Base-by-base conservation (phyloP, 2,797 vertebrate species). In the Microctenopoma stevenorrisi region DNA sequence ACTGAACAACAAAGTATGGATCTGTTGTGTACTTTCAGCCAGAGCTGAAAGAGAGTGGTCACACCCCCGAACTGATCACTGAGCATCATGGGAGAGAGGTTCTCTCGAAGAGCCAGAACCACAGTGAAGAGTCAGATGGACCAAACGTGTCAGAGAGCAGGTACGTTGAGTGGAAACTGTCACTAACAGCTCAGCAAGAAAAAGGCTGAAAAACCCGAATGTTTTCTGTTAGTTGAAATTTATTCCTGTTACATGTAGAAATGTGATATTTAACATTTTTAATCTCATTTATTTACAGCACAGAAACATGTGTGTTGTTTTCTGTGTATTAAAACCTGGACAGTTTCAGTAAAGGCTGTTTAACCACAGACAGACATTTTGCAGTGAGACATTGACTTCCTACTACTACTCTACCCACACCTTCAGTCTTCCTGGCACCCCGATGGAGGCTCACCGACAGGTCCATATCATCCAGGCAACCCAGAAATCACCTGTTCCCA, bases 31-130 rank as follows among this genome's bases (percentile, higher is more conserved):
- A 2, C 3, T 42, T 68, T 40, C 83, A 93, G 93, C 54, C 64
- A 0, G 89, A 93, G 66, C 82, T 72, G 22, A 94, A 94, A 64
- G 93, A 94, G 75, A 92, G 88, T 10, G 91, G 91, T 59, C 92
- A 94, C 80, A 93, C 91, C 60, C 93, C 93, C 3, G 92, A 94
- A 63, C 81, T 92, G 57, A 86, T 73, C 16, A 30, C 79, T 0
- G 72, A 83, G 49, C 80, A 86, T 71, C 76, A 89, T 78, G 86
- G 83, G 64, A 91, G 89, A 53, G 81, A 90, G 4, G 65, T 79
- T 37, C 76, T 78, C 0, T 26, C 68, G 51, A 90, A 82, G 71
- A 86, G 65, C 53, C 54, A 72, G 56, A 76, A 70, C 15, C 38
- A 7, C 64, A 82, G 80, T 44, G 72, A 78, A 51, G 84, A 85